Base-by-base conservation (phyloP, 2,113 vertebrate species). In the Myanophis thanlyinensis region DNA sequence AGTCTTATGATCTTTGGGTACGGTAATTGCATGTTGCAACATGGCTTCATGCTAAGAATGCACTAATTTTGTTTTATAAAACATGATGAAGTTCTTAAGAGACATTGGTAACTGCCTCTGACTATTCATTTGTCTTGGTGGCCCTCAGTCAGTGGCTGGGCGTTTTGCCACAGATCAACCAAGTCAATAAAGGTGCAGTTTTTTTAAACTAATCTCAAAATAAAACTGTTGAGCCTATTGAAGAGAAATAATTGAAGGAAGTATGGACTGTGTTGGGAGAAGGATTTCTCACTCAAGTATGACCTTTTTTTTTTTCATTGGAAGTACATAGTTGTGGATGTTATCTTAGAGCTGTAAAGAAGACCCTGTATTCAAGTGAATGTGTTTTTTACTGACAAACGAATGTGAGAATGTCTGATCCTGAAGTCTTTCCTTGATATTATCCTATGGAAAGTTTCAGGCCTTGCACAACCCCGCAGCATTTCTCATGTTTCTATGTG, bases 121-220 rank as follows among this genome's bases (percentile, higher is more conserved):
- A 13, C 30, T 1, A 2, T 91, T 87, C 7, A 44, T 44, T 89
- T 44, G 0, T 67, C 89, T 89, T 54, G 53, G 53, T 51, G 40
- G 67, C 53, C 87, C 91, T 87, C 52, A 52, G 15, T 52, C 47
- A 48, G 7, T 18, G 23, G 20, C 48, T 73, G 93, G 46, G 89
- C 46, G 0, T 90, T 54, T 95, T 95, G 73, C 93, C 84, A 94
- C 53, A 97, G 93, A 92, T 89, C 92, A 93, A 59, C 52, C 92
- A 12, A 35, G 27, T 49, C 90, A 2, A 44, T 47, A 5, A 47
- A 52, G 15, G 93, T 84, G 87, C 49, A 85, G 94, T 90, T 44
- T 27, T 27, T 80, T 40, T 1, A 56, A 89, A 94, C 89, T 6
- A 54, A 52, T 95, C 84, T 95, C 93, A 88, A 40, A 91, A 13